A percentile compares a stretch with the other conserved stretches of the same genome.
These are phyloP conservation scores for Dusona sp. DNA, from an alignment of 2,888 invertebrate genomes.

Conservation along the genomic window DNA sequence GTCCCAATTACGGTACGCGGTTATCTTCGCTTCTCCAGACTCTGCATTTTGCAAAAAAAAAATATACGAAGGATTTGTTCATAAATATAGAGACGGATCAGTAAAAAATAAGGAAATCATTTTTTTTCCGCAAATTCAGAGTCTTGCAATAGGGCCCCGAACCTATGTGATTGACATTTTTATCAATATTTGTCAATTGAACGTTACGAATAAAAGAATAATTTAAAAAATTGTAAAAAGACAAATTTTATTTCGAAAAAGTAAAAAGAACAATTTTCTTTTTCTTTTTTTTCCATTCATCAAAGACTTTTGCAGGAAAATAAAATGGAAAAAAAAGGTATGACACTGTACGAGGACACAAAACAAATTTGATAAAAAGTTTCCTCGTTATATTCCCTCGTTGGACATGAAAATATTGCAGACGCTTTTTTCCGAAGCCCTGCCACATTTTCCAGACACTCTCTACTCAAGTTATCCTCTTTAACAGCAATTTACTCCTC, in stretches of 20 bases:
- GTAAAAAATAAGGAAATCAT: too few species aligned
- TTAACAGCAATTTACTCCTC: slow-evolving; percentile 30
- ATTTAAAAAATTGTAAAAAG: background rate
- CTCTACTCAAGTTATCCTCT: slow-evolving; percentile 25
- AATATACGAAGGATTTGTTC: background rate
- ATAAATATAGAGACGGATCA: background rate
- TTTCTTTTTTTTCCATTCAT: background rate
- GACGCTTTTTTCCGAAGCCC: background rate
- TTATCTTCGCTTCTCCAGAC: background rate
- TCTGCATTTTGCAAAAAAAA: background rate
- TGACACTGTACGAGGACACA: slow-evolving; percentile 2
- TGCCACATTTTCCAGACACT: background rate
- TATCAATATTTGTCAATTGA: too few species aligned
- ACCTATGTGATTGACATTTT: too few species aligned
- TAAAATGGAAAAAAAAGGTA: background rate
- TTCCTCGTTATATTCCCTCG: slow-evolving; percentile 23
- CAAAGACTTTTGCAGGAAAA: background rate
- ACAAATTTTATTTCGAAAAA: background rate
- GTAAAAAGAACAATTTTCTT: background rate
- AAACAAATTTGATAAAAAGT: slow-evolving; percentile 29
- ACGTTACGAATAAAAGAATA: background rate
- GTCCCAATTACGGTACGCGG: background rate
- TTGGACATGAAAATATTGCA: background rate
- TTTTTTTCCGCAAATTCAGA: background rate
- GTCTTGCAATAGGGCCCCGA: too few species aligned